Conservation (phyloP, 2,113 vertebrate genomes). For the Xerus inauris region DNA sequence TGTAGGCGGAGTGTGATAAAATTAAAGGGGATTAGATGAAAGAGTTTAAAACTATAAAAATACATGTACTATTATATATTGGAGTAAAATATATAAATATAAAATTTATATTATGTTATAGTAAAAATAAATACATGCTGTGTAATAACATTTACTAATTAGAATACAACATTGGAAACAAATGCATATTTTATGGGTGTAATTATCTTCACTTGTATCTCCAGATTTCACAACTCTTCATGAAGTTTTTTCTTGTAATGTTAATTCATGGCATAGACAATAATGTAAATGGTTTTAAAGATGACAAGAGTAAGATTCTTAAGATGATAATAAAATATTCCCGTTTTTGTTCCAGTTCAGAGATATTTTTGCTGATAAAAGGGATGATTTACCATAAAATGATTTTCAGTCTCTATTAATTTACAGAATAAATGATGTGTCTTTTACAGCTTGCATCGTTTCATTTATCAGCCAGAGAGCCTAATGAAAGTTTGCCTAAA, state of each 20-base stretch:
- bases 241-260: conserved; percentile 40
- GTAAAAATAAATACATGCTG: background rate
- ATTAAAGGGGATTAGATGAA: conserved; percentile 22
- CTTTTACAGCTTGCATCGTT: conserved; percentile 78
- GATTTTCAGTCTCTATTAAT: conserved; percentile 79
- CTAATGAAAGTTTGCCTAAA: conserved; percentile 82
- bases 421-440: conserved; percentile 79
- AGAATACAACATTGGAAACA: conserved; percentile 56
- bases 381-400: conserved; percentile 53
- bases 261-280: background rate
- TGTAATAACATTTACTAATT: background rate
- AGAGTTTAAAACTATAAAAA: conserved; percentile 47
- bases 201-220: conserved; percentile 26
- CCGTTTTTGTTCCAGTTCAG: conserved; percentile 56
- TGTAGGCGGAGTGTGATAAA: background rate
- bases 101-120: background rate
- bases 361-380: conserved; percentile 67
- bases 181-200: background rate
- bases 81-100: background rate
- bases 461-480: conserved; percentile 72
- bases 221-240: conserved; percentile 48
- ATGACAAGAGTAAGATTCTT: conserved; percentile 56
- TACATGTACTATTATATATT: background rate
- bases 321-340: conserved; percentile 51
- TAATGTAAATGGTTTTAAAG: background rate